Base-by-base conservation (phyloP, 2,888 invertebrate genomes). In the Muschampia plurimacula region DNA sequence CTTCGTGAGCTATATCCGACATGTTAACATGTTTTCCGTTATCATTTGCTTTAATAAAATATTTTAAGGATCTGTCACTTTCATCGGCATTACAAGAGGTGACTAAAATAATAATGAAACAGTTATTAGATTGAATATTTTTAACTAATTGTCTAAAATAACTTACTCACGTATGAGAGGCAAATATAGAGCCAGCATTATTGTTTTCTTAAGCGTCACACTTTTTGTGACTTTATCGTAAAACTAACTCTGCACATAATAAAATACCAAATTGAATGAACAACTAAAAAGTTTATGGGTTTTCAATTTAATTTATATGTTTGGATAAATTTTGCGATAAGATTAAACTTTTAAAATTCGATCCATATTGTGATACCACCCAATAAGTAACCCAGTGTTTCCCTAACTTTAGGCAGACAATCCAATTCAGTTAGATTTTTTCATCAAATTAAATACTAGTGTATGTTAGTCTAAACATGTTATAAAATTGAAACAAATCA, bases 1-100 rank as follows among this genome's bases (percentile, higher is more conserved):
- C 46, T 6, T 65, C 63, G 28, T 69, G 28, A 44, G 13, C 12
- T 65, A 7, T 10, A 44, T 57, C 32, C 8, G 77, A 75, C 41
- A 80, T 75, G 39, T n/a, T 44, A 7, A 2, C 64, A 78, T 79
- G 22, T 78, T 41, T 63, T 44, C 49, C 63, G 10, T 39, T 7
- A 74, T 62, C 6, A 69, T 75, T 32, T 8, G 71, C 73, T 10
- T 77, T 76, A 22, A 13, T 44, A 7, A 36, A 5, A 41, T 44
- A 6, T 22, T 7, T 67, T 10, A 41, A 46, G 22, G 8, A 2
- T 22, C 67, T 69, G 4, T 57, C 73, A 39, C 60, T 66, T 59
- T 65, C 57, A 28, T 60, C 36, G 55, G 55, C 65, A 57, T 9
- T 64, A 13, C 55, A 63, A 36, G 52, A 32, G 9, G 59, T 46